phyloP scores from a whole-genome alignment of 2,113 vertebrate species.

The Budorcas taxicolor region DNA sequence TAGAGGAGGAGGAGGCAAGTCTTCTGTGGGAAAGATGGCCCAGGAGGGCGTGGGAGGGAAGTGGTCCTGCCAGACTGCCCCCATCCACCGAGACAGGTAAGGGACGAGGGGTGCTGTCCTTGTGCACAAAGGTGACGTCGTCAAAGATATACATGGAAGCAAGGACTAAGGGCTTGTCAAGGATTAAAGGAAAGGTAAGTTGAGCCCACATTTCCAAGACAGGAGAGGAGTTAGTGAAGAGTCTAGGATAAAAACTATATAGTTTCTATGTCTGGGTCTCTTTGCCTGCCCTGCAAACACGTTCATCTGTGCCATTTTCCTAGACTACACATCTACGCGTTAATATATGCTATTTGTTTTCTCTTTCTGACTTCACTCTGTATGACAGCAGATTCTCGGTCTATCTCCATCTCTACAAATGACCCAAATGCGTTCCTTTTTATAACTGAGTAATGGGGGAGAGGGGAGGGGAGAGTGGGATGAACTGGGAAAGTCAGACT shows the following conservation, averaged over 20 bases:
- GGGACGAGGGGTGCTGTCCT: accelerated
- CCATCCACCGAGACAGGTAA: accelerated
- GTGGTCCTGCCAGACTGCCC: accelerated
- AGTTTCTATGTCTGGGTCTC: background rate
- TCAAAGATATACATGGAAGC: accelerated
- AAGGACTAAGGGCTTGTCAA: background rate
- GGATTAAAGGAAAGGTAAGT: background rate
- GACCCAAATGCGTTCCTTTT: background rate
- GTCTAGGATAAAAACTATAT: no score
- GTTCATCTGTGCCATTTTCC: background rate
- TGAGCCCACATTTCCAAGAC: background rate
- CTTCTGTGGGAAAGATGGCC: background rate
- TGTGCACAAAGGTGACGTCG: background rate
- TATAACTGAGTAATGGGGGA: background rate
- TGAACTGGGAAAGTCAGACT: background rate
- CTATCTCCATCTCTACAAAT: background rate
- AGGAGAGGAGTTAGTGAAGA: background rate
- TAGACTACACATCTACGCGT: background rate
- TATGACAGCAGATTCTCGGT: background rate
- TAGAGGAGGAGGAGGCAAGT: background rate
- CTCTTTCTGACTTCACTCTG: background rate
- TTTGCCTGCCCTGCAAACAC: background rate
- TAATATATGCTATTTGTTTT: background rate
- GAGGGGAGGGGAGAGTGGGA: background rate
- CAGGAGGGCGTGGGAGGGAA: accelerated